Evolutionary conservation across 1,140 invertebrate species (phyloP).

Genomic region (Drosophila punjabiensis): DNA sequence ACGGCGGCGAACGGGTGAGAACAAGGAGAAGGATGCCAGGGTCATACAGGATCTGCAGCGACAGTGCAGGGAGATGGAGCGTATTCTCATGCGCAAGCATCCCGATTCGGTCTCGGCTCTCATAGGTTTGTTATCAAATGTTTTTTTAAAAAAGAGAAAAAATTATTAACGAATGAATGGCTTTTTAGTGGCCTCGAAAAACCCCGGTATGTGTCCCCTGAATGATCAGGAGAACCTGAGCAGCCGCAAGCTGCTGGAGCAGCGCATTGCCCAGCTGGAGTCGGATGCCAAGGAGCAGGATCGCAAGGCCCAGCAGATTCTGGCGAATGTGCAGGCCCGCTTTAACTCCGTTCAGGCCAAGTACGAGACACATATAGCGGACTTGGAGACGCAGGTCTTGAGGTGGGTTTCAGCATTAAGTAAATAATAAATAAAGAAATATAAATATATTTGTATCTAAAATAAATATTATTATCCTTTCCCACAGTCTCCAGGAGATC

Average conservation of each 20-base stretch:
- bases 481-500: slow-evolving; percentile 86
- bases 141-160: no score
- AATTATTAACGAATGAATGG: not conserved
- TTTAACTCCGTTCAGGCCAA: slow-evolving; percentile 91
- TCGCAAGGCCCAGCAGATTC: slow-evolving; percentile 88
- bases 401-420: slow-evolving; percentile 59
- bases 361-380: slow-evolving; percentile 90
- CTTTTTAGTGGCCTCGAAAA: slow-evolving; percentile 73
- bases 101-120: slow-evolving; percentile 92
- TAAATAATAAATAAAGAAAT: not conserved
- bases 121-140: slow-evolving; percentile 86
- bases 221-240: slow-evolving; percentile 87
- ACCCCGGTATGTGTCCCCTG: slow-evolving; percentile 85
- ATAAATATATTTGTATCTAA: not conserved
- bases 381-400: slow-evolving; percentile 89
- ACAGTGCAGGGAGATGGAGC: slow-evolving; percentile 93
- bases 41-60: slow-evolving; percentile 90
- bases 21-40: slow-evolving; percentile 89
- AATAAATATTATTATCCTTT: not conserved
- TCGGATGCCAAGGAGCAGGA: slow-evolving; percentile 89
- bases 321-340: slow-evolving; percentile 90
- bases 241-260: slow-evolving; percentile 89
- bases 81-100: slow-evolving; percentile 91
- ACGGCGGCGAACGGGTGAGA: slow-evolving; percentile 88
- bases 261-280: slow-evolving; percentile 89